phyloP scores from a whole-genome alignment of 1,140 invertebrate genomes.

The Zaprionus africanus region DNA sequence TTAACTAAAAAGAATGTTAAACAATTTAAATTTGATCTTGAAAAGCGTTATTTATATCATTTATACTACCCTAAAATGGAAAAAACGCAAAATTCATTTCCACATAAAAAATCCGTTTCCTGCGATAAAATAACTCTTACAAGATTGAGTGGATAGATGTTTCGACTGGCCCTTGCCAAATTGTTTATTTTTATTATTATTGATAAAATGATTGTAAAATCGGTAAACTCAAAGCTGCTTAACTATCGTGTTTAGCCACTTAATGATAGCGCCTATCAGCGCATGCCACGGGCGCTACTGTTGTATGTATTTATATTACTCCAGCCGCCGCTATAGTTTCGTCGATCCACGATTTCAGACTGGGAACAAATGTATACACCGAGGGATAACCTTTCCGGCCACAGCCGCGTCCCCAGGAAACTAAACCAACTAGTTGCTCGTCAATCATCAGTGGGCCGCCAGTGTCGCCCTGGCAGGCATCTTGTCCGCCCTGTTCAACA shows the following conservation, averaged over 20 bases:
- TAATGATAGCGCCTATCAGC: slow-evolving; percentile 43
- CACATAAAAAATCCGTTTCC: background rate
- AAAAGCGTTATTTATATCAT: too few species aligned
- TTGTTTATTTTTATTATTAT: slow-evolving; percentile 57
- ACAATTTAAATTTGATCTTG: too few species aligned
- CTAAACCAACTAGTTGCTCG: slow-evolving; percentile 86
- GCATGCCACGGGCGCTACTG: background rate
- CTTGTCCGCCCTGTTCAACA: slow-evolving; percentile 86
- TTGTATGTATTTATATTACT: slow-evolving; percentile 35
- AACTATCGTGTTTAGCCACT: slow-evolving; percentile 25
- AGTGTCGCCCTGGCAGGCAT: slow-evolving; percentile 88
- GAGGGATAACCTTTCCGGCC: slow-evolving; percentile 86
- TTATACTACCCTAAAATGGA: too few species aligned
- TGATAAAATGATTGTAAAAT: slow-evolving; percentile 30
- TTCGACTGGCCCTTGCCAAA: slow-evolving; percentile 3
- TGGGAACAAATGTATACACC: slow-evolving; percentile 86
- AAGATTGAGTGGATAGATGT: background rate
- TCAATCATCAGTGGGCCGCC: slow-evolving; percentile 88
- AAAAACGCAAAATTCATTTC: too few species aligned
- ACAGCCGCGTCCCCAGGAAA: slow-evolving; percentile 88
- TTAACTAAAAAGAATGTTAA: too few species aligned
- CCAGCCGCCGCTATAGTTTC: slow-evolving; percentile 55
- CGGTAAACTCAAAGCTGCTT: slow-evolving; percentile 23
- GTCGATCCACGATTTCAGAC: slow-evolving; percentile 84
- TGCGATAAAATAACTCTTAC: background rate